Evolutionary conservation across 1,140 invertebrate genomes (phyloP).

Genomic region (Vanessa atalanta): DNA sequence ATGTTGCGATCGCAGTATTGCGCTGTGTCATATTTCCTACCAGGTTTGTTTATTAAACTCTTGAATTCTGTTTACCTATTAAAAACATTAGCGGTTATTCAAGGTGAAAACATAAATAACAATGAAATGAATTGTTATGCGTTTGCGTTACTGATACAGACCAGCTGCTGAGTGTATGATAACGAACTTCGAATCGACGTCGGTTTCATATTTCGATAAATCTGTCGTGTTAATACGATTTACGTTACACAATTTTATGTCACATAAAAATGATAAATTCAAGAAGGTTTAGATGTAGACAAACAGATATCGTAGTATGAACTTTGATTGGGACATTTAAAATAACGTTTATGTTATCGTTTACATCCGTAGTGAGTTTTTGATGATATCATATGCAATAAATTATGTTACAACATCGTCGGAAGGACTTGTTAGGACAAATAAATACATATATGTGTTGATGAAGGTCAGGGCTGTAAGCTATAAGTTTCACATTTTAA

Average conservation of each 20-base stretch:
- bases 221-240: neutral
- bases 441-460: slow-evolving; percentile 16
- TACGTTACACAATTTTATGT: neutral
- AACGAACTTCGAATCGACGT: slow-evolving; percentile 17
- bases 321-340: too few relatives aligned
- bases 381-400: slow-evolving; percentile 13
- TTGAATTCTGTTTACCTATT: slow-evolving; percentile 21
- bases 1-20: slow-evolving; percentile 14
- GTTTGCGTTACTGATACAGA: slow-evolving; percentile 25
- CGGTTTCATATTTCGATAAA: slow-evolving; percentile 16
- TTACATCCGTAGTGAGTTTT: slow-evolving; percentile 2
- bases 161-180: slow-evolving; percentile 23
- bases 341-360: neutral
- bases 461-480: neutral
- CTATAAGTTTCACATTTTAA: neutral
- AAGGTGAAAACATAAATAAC: slow-evolving; percentile 37
- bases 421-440: slow-evolving; percentile 30
- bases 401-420: slow-evolving; percentile 10
- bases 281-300: neutral
- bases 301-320: too few relatives aligned
- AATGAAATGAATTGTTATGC: slow-evolving; percentile 29
- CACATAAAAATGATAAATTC: neutral
- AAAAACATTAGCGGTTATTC: slow-evolving; percentile 29
- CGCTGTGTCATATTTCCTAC: slow-evolving; percentile 18
- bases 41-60: slow-evolving; percentile 23